A percentile compares a stretch with the other conserved stretches of the same genome.
Conservation (phyloP, 1,140 invertebrate genomes). For the Caenorhabditis brenneri region DNA sequence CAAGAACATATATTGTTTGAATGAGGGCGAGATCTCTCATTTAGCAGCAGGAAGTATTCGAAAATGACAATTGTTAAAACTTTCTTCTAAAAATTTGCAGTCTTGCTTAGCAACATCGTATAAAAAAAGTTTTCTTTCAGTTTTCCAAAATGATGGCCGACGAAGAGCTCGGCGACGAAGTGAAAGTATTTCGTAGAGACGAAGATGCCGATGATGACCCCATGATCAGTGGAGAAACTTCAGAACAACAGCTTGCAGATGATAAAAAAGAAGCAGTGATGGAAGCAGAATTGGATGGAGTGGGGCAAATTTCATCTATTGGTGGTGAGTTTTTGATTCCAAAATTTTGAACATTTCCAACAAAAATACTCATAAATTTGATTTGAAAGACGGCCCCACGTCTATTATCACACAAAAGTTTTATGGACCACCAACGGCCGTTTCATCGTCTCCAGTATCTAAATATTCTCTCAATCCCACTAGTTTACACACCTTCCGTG, state of each 20-base stretch:
- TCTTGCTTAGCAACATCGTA: neutral
- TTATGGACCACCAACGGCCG: slow-evolving; percentile 17
- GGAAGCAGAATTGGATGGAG: slow-evolving; percentile 55
- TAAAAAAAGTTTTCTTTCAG: slow-evolving; percentile 24
- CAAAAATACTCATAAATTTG: slow-evolving; percentile 7
- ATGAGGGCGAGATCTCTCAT: no score
- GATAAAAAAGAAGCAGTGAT: slow-evolving; percentile 59
- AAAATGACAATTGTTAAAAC: no score
- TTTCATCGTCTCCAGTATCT: neutral
- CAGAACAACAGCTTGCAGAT: slow-evolving; percentile 53
- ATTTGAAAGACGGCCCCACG: neutral
- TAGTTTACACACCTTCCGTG: neutral
- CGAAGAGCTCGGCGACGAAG: slow-evolving; percentile 56
- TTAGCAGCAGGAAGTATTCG: no score
- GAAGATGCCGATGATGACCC: slow-evolving; percentile 36
- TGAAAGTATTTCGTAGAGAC: slow-evolving; percentile 56
- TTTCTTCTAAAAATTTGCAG: no score
- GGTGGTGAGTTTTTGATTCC: slow-evolving; percentile 30
- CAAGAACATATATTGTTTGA: no score
- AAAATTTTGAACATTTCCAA: neutral
- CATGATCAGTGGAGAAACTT: slow-evolving; percentile 21
- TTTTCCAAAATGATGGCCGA: slow-evolving; percentile 47
- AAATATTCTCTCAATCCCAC: neutral
- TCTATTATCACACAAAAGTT: slow-evolving; percentile 34
- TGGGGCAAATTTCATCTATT: neutral